Conservation (phyloP, 2,113 vertebrate species). For the Cyanoramphus novaezelandiae region DNA sequence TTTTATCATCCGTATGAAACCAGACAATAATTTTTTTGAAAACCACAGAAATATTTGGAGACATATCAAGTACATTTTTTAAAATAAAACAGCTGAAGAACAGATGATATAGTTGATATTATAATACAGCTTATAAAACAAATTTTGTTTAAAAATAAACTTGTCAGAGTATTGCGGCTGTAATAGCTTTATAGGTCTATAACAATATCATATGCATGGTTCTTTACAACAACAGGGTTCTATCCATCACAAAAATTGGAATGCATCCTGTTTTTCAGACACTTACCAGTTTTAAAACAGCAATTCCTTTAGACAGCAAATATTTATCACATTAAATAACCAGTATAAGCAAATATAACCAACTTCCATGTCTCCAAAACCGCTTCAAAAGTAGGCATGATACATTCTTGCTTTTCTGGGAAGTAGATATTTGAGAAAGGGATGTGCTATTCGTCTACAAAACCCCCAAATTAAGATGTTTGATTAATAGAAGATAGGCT, state of each 20-base stretch:
- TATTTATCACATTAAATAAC: background rate
- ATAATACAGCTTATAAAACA: constrained; percentile 41
- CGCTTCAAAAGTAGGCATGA: background rate
- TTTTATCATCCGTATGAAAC: constrained; percentile 49
- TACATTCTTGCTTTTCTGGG: background rate
- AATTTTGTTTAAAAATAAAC: constrained; percentile 8
- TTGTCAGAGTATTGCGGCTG: no score
- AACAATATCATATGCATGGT: background rate
- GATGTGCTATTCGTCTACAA: background rate
- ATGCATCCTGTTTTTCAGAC: background rate
- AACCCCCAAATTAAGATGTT: background rate
- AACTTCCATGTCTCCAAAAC: background rate
- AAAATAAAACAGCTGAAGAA: constrained; percentile 54
- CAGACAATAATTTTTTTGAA: constrained; percentile 35
- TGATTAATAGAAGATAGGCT: background rate
- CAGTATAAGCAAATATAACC: background rate
- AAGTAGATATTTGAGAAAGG: background rate
- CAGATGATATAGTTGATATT: constrained; percentile 45
- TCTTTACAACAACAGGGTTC: background rate
- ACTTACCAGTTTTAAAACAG: background rate
- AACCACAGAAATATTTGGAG: constrained; percentile 50
- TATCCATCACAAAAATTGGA: background rate
- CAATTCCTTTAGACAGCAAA: background rate
- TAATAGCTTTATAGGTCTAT: no score
- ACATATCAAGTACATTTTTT: constrained; percentile 42